Evolutionary conservation across 2,888 invertebrate genomes (phyloP).

Genomic region (Diogma glabrata): DNA sequence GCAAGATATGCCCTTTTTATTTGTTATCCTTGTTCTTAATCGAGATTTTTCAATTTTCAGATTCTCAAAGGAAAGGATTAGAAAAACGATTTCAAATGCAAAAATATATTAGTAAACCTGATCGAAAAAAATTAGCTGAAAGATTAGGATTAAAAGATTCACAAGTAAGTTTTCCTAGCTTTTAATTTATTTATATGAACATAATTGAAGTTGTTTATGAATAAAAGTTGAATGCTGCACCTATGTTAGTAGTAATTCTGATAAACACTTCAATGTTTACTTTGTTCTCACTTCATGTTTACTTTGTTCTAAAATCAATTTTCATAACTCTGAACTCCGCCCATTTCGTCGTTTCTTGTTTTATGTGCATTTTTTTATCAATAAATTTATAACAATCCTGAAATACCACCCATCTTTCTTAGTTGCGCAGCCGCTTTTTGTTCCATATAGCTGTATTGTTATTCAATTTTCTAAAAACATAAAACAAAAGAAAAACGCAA

Average conservation of each 20-base stretch:
- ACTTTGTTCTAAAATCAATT: not conserved
- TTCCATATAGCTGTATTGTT: no score
- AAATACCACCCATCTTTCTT: conserved; percentile 25
- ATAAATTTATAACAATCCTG: not conserved
- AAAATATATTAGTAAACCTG: conserved; percentile 98
- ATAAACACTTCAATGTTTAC: no score
- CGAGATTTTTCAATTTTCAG: conserved; percentile 35
- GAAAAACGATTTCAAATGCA: conserved; percentile 94
- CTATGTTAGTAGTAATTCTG: no score
- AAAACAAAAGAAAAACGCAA: no score
- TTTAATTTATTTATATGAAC: not conserved
- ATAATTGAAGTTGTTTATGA: not conserved
- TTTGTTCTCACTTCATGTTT: not conserved
- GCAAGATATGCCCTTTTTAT: conserved; percentile 21
- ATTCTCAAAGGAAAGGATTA: conserved; percentile 87
- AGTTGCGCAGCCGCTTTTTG: conserved; percentile 32
- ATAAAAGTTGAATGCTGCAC: no score
- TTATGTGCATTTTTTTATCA: not conserved
- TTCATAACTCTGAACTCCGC: conserved; percentile 4
- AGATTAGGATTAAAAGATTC: conserved; percentile 94
- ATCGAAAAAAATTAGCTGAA: conserved; percentile 92
- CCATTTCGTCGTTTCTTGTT: not conserved
- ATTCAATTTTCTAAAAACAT: no score
- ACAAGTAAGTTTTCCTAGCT: conserved; percentile 74
- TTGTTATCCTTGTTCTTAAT: not conserved